These are phyloP conservation scores for Drosophila monieri DNA, from an alignment of 2,888 invertebrate genomes.

Conservation along the genomic window DNA sequence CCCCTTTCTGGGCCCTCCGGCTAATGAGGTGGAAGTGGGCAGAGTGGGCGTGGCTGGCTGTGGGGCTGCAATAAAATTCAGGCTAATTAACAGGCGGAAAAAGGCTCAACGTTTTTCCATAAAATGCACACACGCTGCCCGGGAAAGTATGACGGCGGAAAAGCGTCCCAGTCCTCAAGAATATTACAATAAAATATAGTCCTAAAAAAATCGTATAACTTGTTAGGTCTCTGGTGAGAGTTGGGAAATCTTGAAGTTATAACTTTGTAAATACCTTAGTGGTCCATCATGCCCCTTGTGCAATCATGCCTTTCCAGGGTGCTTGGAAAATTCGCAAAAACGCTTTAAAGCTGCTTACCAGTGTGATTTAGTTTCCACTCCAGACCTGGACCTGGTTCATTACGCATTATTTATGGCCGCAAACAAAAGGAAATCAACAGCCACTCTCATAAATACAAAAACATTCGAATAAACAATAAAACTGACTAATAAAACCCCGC, in stretches of 20 bases:
- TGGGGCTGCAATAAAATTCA: conserved; percentile 65
- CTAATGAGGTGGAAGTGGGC: conserved; percentile 39
- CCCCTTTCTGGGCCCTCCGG: neutral
- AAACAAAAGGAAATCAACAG: conserved; percentile 25
- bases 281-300: neutral
- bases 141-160: neutral
- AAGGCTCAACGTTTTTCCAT: conserved; percentile 57
- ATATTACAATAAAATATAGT: neutral
- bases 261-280: no score
- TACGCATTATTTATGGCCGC: conserved; percentile 64
- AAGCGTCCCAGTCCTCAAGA: neutral
- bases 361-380: conserved; percentile 46
- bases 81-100: conserved; percentile 66
- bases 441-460: conserved; percentile 12
- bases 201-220: neutral
- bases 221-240: no score
- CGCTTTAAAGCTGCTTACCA: conserved; percentile 42
- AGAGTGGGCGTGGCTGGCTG: conserved; percentile 5
- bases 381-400: conserved; percentile 17
- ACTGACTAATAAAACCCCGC: conserved; percentile 67
- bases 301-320: neutral
- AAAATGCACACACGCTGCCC: conserved; percentile 52
- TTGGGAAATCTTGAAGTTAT: no score
- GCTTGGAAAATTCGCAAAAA: conserved; percentile 35
- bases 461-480: conserved; percentile 52